These are phyloP conservation scores for Crenichthys baileyi DNA, from an alignment of 2,797 vertebrate genomes.

Conservation along the genomic window DNA sequence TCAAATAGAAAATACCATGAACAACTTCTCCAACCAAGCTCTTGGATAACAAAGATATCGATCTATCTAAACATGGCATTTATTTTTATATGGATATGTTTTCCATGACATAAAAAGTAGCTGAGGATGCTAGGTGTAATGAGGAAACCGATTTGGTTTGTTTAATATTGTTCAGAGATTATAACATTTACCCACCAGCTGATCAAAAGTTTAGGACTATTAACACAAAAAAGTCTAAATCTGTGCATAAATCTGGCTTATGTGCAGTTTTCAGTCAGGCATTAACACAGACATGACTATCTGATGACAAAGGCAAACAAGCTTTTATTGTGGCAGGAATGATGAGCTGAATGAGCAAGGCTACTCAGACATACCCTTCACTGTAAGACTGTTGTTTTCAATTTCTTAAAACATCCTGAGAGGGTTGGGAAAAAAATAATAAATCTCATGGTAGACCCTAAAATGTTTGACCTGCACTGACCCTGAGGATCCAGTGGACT, in stretches of 20 bases:
- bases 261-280: background rate
- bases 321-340: background rate
- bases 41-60: background rate
- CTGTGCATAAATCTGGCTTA: background rate
- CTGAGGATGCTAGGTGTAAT: background rate
- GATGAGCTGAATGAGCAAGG: background rate
- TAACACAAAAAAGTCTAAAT: background rate
- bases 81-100: background rate
- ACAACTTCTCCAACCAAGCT: background rate
- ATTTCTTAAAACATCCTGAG: too few species aligned
- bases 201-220: background rate
- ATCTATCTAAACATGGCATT: background rate
- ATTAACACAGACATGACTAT: background rate
- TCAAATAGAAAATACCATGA: background rate
- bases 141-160: background rate
- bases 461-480: background rate
- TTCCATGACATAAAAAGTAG: background rate
- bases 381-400: background rate
- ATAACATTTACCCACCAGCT: background rate
- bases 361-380: background rate
- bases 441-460: background rate
- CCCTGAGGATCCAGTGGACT: too few species aligned
- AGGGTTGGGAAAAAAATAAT: too few species aligned
- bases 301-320: background rate
- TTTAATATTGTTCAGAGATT: too few species aligned